Base-by-base conservation (phyloP, 1,140 invertebrate species). In the Mylabris phalerata region DNA sequence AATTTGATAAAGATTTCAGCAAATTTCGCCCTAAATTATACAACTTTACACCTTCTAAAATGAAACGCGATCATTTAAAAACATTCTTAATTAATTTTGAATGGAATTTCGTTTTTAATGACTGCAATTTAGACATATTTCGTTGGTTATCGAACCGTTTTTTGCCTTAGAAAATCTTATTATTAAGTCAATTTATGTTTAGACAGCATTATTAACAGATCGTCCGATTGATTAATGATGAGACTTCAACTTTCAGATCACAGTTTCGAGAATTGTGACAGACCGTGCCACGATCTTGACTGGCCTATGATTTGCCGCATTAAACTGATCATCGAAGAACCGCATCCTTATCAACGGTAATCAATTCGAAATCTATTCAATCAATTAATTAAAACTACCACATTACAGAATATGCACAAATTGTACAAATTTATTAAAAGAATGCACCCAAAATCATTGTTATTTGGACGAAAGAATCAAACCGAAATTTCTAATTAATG, bases 301-400 rank as follows among this genome's bases (percentile, higher is more conserved):
- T 87, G 85, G 85, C 86, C 86, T 1, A 87, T 88, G 85, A 89
- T 89, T 67, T 89, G 86, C 67, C 75, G 86, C 41, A 78, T 86
- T n/a, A 86, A 86, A 74, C 69, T 89, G 38, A 82, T 80, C 9
- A 74, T 88, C 19, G 85, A 88, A 73, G 79, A 82, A 48, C 11
- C 9, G 1, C 41, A 42, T 1, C 1, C 9, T 10, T 10, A n/a
- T 10, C 9, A 10, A 5, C 9, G 11, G 41, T 42, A 42, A 42
- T 10, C 10, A 42, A n/a, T n/a, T 42, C 4, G 3, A 42, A 42
- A 42, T 42, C 10, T 38, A 3, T 0, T 38, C 26, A 50, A 50
- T 43, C 2, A 24, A 41, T 52, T 11, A 52, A 43, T 52, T 1
- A 44, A 43, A 40, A 41, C 4, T 11, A 24, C 40, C 19, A 19